Percentiles rank a stretch among this genome's conserved stretches.
Conservation (phyloP, 1,140 invertebrate species). For the Brachionus koreanus region DNA sequence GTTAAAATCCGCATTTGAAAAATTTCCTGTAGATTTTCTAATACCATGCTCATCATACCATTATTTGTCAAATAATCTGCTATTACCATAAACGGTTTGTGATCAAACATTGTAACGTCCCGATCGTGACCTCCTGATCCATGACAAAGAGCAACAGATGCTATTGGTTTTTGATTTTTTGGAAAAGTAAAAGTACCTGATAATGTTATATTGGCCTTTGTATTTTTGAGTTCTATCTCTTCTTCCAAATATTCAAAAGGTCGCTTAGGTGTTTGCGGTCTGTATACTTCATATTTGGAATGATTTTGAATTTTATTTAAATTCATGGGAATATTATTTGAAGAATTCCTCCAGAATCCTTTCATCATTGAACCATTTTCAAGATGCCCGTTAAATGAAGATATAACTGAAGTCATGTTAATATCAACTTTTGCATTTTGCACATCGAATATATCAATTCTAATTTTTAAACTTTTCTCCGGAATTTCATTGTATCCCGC, state of each 20-base stretch:
- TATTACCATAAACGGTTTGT: background rate
- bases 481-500: background rate
- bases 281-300: background rate
- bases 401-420: background rate
- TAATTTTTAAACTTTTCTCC: background rate
- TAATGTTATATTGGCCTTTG: background rate
- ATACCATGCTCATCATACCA: background rate
- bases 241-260: background rate
- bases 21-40: background rate
- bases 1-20: background rate
- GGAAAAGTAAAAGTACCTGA: background rate
- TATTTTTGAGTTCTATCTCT: background rate
- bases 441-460: background rate
- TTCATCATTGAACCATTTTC: background rate
- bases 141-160: background rate
- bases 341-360: background rate
- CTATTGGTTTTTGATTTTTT: background rate
- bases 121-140: background rate
- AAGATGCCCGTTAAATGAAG: background rate
- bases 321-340: background rate
- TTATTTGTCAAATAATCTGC: background rate
- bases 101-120: background rate
- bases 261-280: background rate
- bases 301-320: background rate
- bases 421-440: background rate